A percentile compares a stretch with the other conserved stretches of the same genome.
Conservation (phyloP, 2,888 invertebrate species). For the Sphinx pinastri region DNA sequence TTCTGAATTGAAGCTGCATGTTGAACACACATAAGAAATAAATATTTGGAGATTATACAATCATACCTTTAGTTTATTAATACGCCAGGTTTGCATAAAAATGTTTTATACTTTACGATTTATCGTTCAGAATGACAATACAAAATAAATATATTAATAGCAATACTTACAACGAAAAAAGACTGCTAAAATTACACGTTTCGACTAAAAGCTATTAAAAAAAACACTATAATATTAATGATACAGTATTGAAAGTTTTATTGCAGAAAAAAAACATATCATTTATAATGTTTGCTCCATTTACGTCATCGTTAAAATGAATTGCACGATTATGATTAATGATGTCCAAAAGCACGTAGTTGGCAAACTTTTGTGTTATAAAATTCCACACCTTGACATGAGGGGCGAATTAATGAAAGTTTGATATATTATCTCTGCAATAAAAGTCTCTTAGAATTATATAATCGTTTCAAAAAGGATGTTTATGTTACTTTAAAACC, state of each 20-base stretch:
- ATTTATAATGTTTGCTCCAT: slow-evolving; percentile 55
- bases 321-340: slow-evolving; percentile 64
- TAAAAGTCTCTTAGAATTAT: too few species aligned
- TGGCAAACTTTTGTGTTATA: slow-evolving; percentile 1
- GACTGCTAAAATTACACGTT: background rate
- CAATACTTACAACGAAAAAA: background rate
- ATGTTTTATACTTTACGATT: too few species aligned
- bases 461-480: too few species aligned
- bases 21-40: too few species aligned
- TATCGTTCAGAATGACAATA: too few species aligned
- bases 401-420: background rate
- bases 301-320: slow-evolving; percentile 47
- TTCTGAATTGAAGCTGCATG: too few species aligned
- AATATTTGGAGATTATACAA: too few species aligned
- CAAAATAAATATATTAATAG: too few species aligned
- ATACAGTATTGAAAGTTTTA: slow-evolving; percentile 37
- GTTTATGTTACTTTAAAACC: too few species aligned
- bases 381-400: background rate
- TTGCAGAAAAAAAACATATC: slow-evolving; percentile 33
- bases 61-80: too few species aligned
- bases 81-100: too few species aligned
- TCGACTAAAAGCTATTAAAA: background rate
- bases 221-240: slow-evolving; percentile 50
- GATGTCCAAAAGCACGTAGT: slow-evolving; percentile 42
- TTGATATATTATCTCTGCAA: background rate